These are phyloP conservation scores for Caenorhabditis sp. DNA, from an alignment of 2,888 invertebrate genomes.

Conservation along the genomic window DNA sequence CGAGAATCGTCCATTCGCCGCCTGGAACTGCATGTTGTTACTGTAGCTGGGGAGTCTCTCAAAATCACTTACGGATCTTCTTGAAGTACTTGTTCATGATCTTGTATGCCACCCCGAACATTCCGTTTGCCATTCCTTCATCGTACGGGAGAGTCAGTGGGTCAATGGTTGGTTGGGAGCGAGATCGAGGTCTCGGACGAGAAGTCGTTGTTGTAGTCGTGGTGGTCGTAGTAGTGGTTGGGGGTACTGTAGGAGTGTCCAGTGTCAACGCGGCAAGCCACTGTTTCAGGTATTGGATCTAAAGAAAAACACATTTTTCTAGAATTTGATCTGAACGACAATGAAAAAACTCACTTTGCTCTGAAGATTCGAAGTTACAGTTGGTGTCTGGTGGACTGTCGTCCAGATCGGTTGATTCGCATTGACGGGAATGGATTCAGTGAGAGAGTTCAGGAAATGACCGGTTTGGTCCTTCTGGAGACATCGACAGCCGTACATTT, in stretches of 20 bases:
- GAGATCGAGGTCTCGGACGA: not conserved
- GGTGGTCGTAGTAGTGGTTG: slow-evolving; percentile 44
- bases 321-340: too few species aligned
- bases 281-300: slow-evolving; percentile 53
- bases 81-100: slow-evolving; percentile 54
- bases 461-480: slow-evolving; percentile 42
- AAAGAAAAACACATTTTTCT: not conserved
- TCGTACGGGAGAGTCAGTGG: slow-evolving; percentile 51
- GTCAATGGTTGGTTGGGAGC: too few species aligned
- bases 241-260: slow-evolving; percentile 16
- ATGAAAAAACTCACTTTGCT: slow-evolving; percentile 33
- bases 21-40: slow-evolving; percentile 32
- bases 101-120: slow-evolving; percentile 50
- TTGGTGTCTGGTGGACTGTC: slow-evolving; percentile 13
- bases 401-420: slow-evolving; percentile 39
- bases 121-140: slow-evolving; percentile 30
- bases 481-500: slow-evolving; percentile 59
- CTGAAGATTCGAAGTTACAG: slow-evolving; percentile 28
- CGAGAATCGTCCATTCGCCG: slow-evolving; percentile 50
- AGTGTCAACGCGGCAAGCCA: slow-evolving; percentile 51
- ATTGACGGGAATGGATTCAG: slow-evolving; percentile 37
- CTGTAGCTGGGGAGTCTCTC: too few species aligned
- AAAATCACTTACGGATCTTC: slow-evolving; percentile 52
- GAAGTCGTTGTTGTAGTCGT: too few species aligned
- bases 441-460: slow-evolving; percentile 24